Conservation (phyloP, 2,888 invertebrate genomes). For the Nomada ferruginata region DNA sequence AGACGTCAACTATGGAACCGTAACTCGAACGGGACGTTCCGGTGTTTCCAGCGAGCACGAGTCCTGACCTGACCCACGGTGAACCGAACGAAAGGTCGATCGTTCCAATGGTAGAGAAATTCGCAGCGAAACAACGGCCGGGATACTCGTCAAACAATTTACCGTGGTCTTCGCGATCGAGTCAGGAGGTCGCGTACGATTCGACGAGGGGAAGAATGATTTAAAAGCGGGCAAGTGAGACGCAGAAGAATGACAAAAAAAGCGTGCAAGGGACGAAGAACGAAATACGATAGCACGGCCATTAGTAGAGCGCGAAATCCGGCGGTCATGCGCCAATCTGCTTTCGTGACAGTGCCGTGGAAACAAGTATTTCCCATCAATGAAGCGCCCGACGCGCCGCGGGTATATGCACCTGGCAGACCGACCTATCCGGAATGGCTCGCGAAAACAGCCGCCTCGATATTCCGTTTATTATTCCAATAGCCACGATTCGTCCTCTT, state of each 20-base stretch:
- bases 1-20: neutral
- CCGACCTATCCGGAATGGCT: constrained; percentile 42
- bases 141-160: constrained; percentile 51
- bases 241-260: neutral
- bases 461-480: constrained; percentile 56
- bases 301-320: constrained; percentile 75
- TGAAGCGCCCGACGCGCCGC: constrained; percentile 21
- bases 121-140: neutral
- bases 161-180: constrained; percentile 11
- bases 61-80: neutral
- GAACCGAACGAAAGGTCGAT: neutral
- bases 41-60: neutral
- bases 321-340: constrained; percentile 78
- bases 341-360: constrained; percentile 77
- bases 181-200: neutral
- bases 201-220: neutral
- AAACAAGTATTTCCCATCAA: constrained; percentile 83
- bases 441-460: constrained; percentile 59
- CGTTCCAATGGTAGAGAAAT: neutral
- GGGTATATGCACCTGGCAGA: constrained; percentile 45
- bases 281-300: constrained; percentile 64
- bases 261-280: constrained; percentile 21
- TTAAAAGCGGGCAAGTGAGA: constrained; percentile 3
- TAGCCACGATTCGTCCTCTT: constrained; percentile 38
- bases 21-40: constrained; percentile 6